Evolutionary conservation across 2,113 vertebrate genomes (phyloP), one percentile per base, ranked within the genome.

Genomic region (Eublepharis macularius): DNA sequence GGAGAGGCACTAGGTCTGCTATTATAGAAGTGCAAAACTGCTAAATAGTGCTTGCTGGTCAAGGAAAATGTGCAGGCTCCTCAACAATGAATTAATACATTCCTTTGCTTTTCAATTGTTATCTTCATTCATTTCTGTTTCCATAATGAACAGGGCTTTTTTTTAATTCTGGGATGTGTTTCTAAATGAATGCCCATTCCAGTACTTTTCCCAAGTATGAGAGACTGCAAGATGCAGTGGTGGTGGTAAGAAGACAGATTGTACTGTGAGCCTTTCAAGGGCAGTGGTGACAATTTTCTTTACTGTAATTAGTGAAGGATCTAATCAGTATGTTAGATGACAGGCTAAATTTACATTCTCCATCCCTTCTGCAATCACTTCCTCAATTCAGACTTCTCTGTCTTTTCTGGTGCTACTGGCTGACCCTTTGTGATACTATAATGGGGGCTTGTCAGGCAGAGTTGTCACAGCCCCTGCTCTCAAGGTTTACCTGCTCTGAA

Each of bases 281-380:
- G 41, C 17, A 72, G 16, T 72, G 3, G 1, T 14, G 4, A 47
- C 13, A n/a, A 14, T 45, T 75, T 47, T 13, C 19, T 26, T 29
- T 73, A 6, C 43, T 47, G 45, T 47, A 75, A 47, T 24, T 47
- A 6, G 1, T 14, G 36, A 86, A 77, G 74, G 84, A 81, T 7
- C 29, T 2, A 36, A 83, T 57, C 81, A 75, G 54, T 34, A 80
- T 7, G 6, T 60, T 60, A 7, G 3, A 19, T 1, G 0, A 65
- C 81, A 74, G 66, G 85, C 76, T 81, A 82, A 82, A 92, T 14
- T 54, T 88, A 1, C 45, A 75, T 81, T 86, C 39, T 66, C 13
- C 24, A 12, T 57, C 75, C 21, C 14, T 24, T 34, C 36, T 70
- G 34, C 13, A 4, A 69, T 69, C 29, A 43, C 5, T 51, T 26